Conservation (phyloP, 2,797 vertebrate species). For the Acanthurus lineatus region DNA sequence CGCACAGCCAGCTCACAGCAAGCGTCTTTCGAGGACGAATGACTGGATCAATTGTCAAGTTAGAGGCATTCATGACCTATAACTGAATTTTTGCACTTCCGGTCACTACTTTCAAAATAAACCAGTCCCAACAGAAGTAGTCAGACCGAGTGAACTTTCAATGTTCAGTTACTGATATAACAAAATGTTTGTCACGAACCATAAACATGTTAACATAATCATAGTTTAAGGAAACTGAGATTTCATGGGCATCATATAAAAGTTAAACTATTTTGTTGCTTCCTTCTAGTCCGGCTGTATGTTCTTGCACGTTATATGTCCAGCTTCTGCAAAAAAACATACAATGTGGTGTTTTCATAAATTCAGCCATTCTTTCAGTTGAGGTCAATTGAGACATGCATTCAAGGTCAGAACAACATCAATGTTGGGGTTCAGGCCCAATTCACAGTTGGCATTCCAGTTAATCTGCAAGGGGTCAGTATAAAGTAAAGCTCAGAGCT, state of each 20-base stretch:
- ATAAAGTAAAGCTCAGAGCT: neutral
- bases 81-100: neutral
- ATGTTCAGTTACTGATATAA: neutral
- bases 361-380: too few relatives aligned
- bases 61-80: rapidly evolving
- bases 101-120: conserved; percentile 22
- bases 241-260: neutral
- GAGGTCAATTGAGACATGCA: neutral
- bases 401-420: neutral
- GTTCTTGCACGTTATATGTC: neutral
- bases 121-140: neutral
- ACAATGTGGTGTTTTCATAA: too few relatives aligned
- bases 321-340: neutral
- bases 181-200: neutral
- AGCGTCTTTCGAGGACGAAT: neutral
- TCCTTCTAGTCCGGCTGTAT: neutral
- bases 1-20: neutral
- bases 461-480: neutral
- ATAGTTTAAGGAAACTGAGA: neutral
- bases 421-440: neutral
- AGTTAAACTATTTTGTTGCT: neutral
- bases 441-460: neutral
- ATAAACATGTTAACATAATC: neutral
- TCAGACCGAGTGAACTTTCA: neutral
- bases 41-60: neutral